Conservation (phyloP, 2,888 invertebrate genomes). For the Imbricaverruca yamaguchii region DNA sequence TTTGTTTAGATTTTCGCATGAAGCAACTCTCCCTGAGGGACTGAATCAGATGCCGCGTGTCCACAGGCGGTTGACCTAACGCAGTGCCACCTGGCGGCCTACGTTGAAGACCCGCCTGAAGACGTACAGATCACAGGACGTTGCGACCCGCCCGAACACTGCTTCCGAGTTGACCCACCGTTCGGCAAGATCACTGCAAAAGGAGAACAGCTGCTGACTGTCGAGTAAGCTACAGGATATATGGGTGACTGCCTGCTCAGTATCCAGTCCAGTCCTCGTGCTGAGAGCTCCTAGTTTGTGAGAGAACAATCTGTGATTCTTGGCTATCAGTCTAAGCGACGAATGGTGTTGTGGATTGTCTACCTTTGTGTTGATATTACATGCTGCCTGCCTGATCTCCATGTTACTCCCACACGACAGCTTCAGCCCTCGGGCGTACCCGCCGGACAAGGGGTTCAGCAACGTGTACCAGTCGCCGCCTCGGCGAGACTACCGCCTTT, state of each 20-base stretch:
- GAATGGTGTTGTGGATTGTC: too few species aligned
- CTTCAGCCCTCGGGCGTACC: slow-evolving; percentile 2
- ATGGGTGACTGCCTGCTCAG: too few species aligned
- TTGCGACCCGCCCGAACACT: not conserved
- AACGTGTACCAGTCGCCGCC: not conserved
- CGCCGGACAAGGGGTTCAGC: slow-evolving; percentile 8
- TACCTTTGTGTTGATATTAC: too few species aligned
- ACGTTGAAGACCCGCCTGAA: not conserved
- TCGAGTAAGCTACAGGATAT: not conserved
- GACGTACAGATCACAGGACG: not conserved
- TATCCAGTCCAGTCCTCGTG: too few species aligned
- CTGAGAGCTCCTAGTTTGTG: too few species aligned
- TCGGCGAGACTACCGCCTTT: not conserved
- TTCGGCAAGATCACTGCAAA: slow-evolving; percentile 6
- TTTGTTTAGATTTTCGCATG: too few species aligned
- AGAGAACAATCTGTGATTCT: too few species aligned
- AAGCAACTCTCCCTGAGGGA: too few species aligned
- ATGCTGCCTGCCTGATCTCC: too few species aligned
- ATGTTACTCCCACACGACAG: not conserved
- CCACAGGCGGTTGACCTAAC: not conserved
- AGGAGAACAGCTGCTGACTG: not conserved
- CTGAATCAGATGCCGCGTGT: too few species aligned
- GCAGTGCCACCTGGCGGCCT: not conserved
- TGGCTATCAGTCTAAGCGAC: too few species aligned
- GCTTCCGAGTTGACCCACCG: not conserved